A percentile compares a stretch with the other conserved stretches of the same genome.
These are phyloP conservation scores for Cromileptes altivelis DNA, from an alignment of 2,113 vertebrate genomes.

Conservation along the genomic window DNA sequence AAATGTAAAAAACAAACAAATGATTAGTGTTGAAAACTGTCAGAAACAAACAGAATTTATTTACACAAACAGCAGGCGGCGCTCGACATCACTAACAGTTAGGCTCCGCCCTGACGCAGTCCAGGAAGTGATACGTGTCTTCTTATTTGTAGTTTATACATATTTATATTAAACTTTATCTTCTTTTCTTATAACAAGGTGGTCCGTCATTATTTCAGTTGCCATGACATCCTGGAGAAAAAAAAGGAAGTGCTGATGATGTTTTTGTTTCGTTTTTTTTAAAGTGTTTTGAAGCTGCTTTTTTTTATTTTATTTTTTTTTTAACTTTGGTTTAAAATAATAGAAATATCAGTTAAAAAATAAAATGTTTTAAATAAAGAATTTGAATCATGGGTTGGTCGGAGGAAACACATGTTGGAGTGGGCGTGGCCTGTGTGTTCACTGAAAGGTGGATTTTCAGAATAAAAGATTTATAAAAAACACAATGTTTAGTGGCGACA, in stretches of 20 bases:
- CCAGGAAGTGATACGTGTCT: conserved; percentile 27
- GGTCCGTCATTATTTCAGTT: conserved; percentile 13
- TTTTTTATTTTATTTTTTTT: neutral
- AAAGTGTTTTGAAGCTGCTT: neutral
- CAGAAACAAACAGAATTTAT: conserved; percentile 36
- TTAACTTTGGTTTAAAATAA: neutral
- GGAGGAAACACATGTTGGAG: too few species aligned
- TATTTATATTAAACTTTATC: conserved; percentile 1
- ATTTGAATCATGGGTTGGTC: neutral
- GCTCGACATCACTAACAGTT: conserved; percentile 29
- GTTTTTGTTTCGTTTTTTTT: neutral
- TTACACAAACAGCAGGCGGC: conserved; percentile 62
- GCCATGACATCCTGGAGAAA: conserved; percentile 19
- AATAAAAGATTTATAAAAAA: conserved; percentile 47
- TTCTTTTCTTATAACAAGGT: neutral
- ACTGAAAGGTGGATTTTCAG: conserved; percentile 8
- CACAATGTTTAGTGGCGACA: conserved; percentile 20
- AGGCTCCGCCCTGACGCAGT: conserved; percentile 21
- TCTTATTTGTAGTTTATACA: neutral
- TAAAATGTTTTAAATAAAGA: neutral
- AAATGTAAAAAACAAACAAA: conserved; percentile 59
- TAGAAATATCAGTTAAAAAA: neutral
- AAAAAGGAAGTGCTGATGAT: conserved; percentile 12
- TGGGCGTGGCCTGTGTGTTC: conserved; percentile 35
- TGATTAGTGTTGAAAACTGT: conserved; percentile 48